Conservation (phyloP, 2,797 vertebrate genomes). For the Amblyraja radiata region DNA sequence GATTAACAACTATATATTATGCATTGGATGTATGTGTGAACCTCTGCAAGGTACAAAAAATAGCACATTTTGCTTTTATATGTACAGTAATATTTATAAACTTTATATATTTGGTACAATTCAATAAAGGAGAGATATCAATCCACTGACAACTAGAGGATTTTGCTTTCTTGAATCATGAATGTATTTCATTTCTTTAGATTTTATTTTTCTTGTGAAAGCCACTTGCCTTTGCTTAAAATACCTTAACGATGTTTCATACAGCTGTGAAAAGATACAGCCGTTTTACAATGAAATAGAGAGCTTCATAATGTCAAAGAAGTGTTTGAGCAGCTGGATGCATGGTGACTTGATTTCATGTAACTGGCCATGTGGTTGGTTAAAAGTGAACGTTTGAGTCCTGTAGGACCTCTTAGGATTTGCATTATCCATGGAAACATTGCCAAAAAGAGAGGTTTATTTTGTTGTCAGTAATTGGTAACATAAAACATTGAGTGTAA, state of each 20-base stretch:
- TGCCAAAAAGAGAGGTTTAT: background rate
- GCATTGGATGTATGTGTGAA: background rate
- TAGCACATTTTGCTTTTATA: constrained; percentile 19
- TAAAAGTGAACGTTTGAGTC: background rate
- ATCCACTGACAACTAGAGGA: background rate
- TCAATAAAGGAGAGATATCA: constrained; percentile 26
- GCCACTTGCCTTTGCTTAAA: no score
- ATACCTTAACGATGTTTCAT: no score
- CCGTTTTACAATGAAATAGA: no score
- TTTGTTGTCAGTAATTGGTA: background rate
- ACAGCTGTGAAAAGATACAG: no score
- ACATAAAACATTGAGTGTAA: background rate
- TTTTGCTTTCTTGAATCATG: background rate
- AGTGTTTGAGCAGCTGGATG: background rate
- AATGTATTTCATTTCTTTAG: background rate
- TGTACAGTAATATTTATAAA: background rate
- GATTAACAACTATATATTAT: background rate
- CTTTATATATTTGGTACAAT: background rate
- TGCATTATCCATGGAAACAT: background rate
- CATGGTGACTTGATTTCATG: background rate
- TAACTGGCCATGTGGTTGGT: background rate
- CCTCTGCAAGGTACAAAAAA: background rate
- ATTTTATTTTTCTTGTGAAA: background rate
- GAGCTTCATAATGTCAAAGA: background rate
- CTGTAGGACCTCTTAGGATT: background rate